Evolutionary conservation across 2,888 invertebrate species (phyloP), one percentile per base, ranked within the genome.

Genomic region (Zygaena filipendulae): DNA sequence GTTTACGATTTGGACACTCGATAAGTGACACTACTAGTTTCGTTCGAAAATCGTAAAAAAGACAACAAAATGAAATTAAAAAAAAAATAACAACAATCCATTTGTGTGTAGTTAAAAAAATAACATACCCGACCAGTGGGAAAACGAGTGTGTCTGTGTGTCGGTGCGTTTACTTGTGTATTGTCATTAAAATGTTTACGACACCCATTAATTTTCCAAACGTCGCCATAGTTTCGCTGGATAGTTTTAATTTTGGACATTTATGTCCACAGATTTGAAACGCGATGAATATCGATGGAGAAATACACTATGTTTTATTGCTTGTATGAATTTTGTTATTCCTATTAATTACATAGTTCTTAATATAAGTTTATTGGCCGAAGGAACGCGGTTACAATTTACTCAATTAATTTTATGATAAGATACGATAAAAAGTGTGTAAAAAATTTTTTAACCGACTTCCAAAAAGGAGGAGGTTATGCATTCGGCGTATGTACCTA

Each of bases 111-210:
- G n/a, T n/a, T n/a, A n/a, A n/a, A n/a, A n/a, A n/a, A n/a, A n/a
- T 67, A 68, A 66, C 66, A 49, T 47, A 43, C 47, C 33, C 43
- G 51, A 54, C 54, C 68, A 64, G 59, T 63, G 64, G 64, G 63
- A 47, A 61, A 58, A 49, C 47, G 43, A n/a, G n/a, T n/a, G n/a
- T n/a, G n/a, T n/a, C n/a, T n/a, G n/a, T n/a, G 36, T 37, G 38
- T 41, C 31, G 32, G 39, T 47, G 48, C 47, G 45, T 38, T 46
- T 49, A 57, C 47, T 51, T 49, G 54, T 52, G 59, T 54, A 43
- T 52, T 52, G 56, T 47, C 64, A 64, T 72, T 71, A 74, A 74
- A 74, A 67, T 58, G 51, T 41, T 72, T 69, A 74, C 58, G 58
- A 54, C 37, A 35, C 53, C 44, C 62, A 67, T 77, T 57, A 77